Evolutionary conservation across 2,113 vertebrate genomes (phyloP), one percentile per base, ranked within the genome.

Genomic region (Indicator maculatus): DNA sequence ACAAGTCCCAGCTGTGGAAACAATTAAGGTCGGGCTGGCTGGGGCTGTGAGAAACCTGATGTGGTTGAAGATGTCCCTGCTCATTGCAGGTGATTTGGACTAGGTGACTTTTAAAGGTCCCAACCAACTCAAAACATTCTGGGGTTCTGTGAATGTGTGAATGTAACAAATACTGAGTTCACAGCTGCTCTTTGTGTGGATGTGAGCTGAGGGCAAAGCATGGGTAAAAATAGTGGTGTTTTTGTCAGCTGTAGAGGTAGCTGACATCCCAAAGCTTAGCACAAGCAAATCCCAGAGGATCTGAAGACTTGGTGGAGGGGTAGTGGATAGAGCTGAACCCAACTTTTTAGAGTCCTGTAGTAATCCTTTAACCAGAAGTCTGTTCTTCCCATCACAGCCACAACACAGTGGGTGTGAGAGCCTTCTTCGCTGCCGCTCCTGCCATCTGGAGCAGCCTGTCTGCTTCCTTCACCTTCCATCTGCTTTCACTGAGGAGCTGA

Each of bases 391-490:
- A 41, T 91, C 90, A 36, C 86, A 95, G 95, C 88, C 94, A 96
- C 94, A 97, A 95, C 94, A 95, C 90, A 41, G 94, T 95, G 93
- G 93, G 94, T 94, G 96, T 94, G 93, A 95, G 86, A 95, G 80
- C 83, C 85, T 93, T 88, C 94, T 87, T 64, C 4, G 1, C 74
- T 0, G 15, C 82, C 11, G 56, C 91, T 95, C 74, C 89, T 2
- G 1, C 91, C 93, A 95, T 94, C 93, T 97, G 95, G 95, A 96
- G 76, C 86, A 96, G 95, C 93, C 91, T 95, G 88, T 95, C 92
- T 95, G 90, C 88, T 95, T 96, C 93, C 93, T 95, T 96, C 93
- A 90, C 92, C 96, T 90, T 95, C 93, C 94, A 93, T 95, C 96
- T 96, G 93, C 90, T 95, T 96, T 78, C 92, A 59, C 70, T 65